A percentile compares a stretch with the other conserved stretches of the same genome.
Conservation (phyloP, 1,140 invertebrate genomes). For the Protaetia brevitarsis region DNA sequence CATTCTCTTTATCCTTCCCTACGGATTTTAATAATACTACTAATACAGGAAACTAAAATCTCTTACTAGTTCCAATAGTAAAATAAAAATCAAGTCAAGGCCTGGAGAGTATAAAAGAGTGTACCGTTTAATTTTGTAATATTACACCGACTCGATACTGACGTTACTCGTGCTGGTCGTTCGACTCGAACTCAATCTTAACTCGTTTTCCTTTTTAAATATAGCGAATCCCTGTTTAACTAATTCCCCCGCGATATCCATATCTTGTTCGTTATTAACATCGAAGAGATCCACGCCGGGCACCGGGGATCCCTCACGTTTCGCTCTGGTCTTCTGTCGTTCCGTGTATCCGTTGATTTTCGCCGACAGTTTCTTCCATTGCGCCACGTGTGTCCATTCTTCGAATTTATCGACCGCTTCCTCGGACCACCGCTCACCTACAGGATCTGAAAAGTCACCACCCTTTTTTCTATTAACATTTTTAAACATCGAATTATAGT, state of each 20-base stretch:
- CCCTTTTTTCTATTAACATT: not conserved
- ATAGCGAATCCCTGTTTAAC: slow-evolving; percentile 43
- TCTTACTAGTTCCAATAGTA: not conserved
- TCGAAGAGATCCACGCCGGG: slow-evolving; percentile 64
- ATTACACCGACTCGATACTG: slow-evolving; percentile 28
- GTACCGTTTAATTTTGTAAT: not conserved
- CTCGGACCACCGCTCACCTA: slow-evolving; percentile 55
- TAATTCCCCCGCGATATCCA: slow-evolving; percentile 44
- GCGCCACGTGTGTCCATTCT: slow-evolving; percentile 59
- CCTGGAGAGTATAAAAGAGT: too few relatives aligned
- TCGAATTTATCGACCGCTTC: slow-evolving; percentile 69
- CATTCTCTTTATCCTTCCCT: not conserved
- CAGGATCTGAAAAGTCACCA: slow-evolving; percentile 38
- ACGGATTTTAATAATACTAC: not conserved
- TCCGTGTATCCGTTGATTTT: slow-evolving; percentile 66
- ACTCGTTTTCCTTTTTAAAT: slow-evolving; percentile 36
- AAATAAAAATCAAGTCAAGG: not conserved
- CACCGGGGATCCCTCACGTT: slow-evolving; percentile 58
- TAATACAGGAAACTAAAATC: not conserved
- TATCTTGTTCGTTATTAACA: slow-evolving; percentile 40
- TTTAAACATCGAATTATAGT: too few relatives aligned
- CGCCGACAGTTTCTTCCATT: slow-evolving; percentile 67
- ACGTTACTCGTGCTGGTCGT: slow-evolving; percentile 40
- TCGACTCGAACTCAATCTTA: slow-evolving; percentile 29
- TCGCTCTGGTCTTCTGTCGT: slow-evolving; percentile 46